Conservation (phyloP, 2,797 vertebrate species). For the Arremon brunneinucha region DNA sequence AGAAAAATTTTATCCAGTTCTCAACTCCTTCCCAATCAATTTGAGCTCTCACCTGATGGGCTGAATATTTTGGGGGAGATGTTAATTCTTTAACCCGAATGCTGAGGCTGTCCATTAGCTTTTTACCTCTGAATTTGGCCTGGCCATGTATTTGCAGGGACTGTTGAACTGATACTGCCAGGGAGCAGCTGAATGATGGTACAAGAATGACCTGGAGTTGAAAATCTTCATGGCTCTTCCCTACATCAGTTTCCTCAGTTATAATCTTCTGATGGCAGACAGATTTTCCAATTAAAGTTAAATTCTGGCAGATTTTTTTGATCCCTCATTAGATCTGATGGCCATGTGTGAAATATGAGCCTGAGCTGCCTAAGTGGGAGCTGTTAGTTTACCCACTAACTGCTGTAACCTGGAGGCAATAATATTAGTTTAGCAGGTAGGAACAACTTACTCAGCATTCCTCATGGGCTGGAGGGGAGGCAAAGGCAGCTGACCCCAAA, state of each 20-base stretch:
- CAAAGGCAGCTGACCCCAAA: not conserved
- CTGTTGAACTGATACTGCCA: not conserved
- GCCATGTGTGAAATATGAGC: not conserved
- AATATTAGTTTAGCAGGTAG: not conserved
- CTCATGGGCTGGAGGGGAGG: not conserved
- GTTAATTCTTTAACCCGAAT: not conserved
- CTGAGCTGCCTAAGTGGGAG: not conserved
- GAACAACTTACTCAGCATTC: constrained; percentile 48
- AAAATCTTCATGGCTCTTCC: not conserved
- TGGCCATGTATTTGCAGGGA: not conserved
- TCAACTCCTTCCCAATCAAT: not conserved
- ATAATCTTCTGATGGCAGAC: not conserved
- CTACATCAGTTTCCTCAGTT: not conserved
- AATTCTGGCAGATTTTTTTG: not conserved
- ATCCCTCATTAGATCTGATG: not conserved
- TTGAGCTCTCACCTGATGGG: not conserved
- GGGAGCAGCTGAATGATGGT: not conserved
- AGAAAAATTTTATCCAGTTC: not conserved
- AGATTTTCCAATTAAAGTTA: not conserved
- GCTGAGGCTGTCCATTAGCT: not conserved
- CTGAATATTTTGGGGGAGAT: not conserved
- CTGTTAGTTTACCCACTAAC: not conserved
- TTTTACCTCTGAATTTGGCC: not conserved
- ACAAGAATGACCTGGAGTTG: not conserved
- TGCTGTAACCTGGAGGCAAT: not conserved